Evolutionary conservation across 2,113 vertebrate genomes (phyloP).

Genomic region (Hemibagrus wyckioides): DNA sequence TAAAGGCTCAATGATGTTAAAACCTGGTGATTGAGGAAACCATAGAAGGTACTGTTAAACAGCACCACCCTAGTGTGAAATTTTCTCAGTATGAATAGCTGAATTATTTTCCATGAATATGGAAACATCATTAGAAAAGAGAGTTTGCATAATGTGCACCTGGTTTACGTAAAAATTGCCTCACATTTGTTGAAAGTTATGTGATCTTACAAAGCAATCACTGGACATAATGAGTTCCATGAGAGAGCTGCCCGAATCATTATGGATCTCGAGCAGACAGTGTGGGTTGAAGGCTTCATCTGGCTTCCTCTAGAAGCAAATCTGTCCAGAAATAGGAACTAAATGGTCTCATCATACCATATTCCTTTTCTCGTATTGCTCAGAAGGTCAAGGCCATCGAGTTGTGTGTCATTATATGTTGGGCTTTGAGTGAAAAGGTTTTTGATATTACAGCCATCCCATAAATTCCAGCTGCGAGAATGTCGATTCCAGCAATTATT

Average conservation of each 20-base stretch:
- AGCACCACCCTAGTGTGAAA: neutral
- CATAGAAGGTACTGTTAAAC: neutral
- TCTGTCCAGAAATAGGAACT: neutral
- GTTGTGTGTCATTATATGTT: neutral
- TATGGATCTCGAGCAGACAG: neutral
- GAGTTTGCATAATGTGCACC: neutral
- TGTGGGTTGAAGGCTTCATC: neutral
- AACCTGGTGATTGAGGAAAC: neutral
- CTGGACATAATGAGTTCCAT: neutral
- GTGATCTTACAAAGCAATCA: neutral
- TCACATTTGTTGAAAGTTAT: neutral
- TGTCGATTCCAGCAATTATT: neutral
- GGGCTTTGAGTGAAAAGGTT: neutral
- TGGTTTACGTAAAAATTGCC: neutral
- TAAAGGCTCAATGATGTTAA: neutral
- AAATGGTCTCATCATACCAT: neutral
- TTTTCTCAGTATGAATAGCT: neutral
- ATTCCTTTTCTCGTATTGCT: neutral
- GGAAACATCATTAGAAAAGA: neutral
- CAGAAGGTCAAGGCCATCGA: neutral
- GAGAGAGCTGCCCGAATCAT: neutral
- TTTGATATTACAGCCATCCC: neutral
- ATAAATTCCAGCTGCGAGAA: neutral
- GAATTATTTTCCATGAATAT: neutral
- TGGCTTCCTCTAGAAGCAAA: neutral